Evolutionary conservation across 2,888 invertebrate species (phyloP), one percentile per base, ranked within the genome.

Genomic region (Catocala fraxini): DNA sequence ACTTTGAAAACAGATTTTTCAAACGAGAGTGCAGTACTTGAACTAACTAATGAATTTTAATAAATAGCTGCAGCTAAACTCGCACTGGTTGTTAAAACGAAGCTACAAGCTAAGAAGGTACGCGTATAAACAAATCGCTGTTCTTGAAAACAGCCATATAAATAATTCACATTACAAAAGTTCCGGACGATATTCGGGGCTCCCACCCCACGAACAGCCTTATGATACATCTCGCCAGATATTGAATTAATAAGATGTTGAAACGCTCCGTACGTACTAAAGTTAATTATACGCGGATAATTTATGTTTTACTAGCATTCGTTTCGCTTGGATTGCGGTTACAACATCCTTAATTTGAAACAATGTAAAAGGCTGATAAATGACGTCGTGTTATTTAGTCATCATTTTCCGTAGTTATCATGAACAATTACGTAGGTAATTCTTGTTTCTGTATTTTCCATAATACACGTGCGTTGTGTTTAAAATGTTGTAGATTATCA

Each of bases 181-280:
- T 53, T 53, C 61, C 54, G 47, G 35, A 60, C 57, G 51, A 52
- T 39, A 53, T 58, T 49, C 9, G 49, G 48, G 13, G 45, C 51
- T 10, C 42, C 61, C 42, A 73, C 70, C 59, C 34, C 35, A 43
- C 49, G 48, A 55, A 11, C 57, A 47, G 42, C 49, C 62, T 65
- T 60, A 68, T 62, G 58, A 73, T 74, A 59, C 61, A 61, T 77
- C 71, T 46, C 34, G 51, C 39, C 49, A 60, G 70, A 75, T 71
- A 70, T 59, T 67, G 61, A 63, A 75, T 72, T 77, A 75, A 77
- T 77, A 72, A 65, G 69, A 77, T 57, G 68, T 72, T 70, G 56
- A 65, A 68, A 75, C 49, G 49, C 48, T 56, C 43, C 62, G 49
- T 58, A 56, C 47, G 25, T 51, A 49, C 56, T 51, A 34, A 64